A percentile compares a stretch with the other conserved stretches of the same genome.
phyloP scores from a whole-genome alignment of 2,888 invertebrate genomes.

The Drosophila demipolita region DNA sequence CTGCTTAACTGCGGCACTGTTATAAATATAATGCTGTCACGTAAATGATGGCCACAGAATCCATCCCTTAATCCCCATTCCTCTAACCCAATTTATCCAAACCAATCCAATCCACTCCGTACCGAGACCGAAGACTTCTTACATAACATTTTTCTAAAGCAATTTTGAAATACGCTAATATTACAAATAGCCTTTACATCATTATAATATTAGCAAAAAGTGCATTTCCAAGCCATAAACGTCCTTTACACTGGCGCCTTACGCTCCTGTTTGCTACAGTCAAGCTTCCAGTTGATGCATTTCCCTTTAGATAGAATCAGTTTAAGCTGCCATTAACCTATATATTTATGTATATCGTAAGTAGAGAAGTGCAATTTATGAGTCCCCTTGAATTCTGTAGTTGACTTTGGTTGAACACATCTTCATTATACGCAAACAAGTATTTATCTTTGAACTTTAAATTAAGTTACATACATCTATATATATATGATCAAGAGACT shows the following conservation, averaged over 20 bases:
- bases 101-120: slow-evolving; percentile 33
- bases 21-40: slow-evolving; percentile 84
- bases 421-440: slow-evolving; percentile 12
- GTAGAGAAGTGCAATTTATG: slow-evolving; percentile 10
- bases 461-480: slow-evolving; percentile 22
- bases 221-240: slow-evolving; percentile 50
- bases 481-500: not conserved
- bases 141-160: slow-evolving; percentile 75
- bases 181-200: slow-evolving; percentile 24
- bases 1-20: slow-evolving; percentile 78
- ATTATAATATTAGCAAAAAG: slow-evolving; percentile 40
- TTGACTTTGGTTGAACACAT: slow-evolving; percentile 19
- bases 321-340: slow-evolving; percentile 59
- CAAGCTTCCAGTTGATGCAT: slow-evolving; percentile 47
- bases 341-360: slow-evolving; percentile 3
- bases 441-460: slow-evolving; percentile 38
- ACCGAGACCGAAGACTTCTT: slow-evolving; percentile 78
- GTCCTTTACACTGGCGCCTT: slow-evolving; percentile 50
- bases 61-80: not conserved
- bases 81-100: not conserved
- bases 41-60: slow-evolving; percentile 71
- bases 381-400: not conserved
- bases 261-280: slow-evolving; percentile 17
- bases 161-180: slow-evolving; percentile 53
- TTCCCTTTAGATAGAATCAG: slow-evolving; percentile 44